Evolutionary conservation across 1,140 invertebrate species (phyloP).

Genomic region (Heliothis subflexa): DNA sequence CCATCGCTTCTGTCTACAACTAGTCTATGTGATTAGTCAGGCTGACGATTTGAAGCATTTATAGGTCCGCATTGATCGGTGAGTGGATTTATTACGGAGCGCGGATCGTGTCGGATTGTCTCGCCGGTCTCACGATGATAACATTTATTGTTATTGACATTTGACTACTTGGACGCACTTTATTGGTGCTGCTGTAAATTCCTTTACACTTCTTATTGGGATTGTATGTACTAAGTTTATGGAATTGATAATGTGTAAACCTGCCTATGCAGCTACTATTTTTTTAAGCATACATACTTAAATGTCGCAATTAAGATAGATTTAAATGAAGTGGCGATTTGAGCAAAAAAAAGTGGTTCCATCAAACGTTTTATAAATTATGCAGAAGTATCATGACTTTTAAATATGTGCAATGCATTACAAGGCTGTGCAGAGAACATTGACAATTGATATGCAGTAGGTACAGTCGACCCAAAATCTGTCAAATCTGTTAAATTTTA

Average conservation of each 20-base stretch:
- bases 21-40: slow-evolving; percentile 57
- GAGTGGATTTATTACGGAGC: slow-evolving; percentile 70
- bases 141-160: slow-evolving; percentile 48
- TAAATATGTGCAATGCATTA: neutral
- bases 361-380: no score
- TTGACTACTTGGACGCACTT: slow-evolving; percentile 35
- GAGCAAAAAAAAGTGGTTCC: no score
- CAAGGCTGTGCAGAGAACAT: no score
- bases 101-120: slow-evolving; percentile 36
- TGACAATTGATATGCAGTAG: no score
- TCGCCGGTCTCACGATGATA: slow-evolving; percentile 52
- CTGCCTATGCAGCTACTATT: neutral
- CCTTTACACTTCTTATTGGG: neutral
- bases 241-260: neutral
- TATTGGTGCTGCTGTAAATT: slow-evolving; percentile 37
- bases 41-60: slow-evolving; percentile 71
- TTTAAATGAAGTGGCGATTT: no score
- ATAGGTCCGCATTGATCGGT: slow-evolving; percentile 72
- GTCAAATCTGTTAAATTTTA: no score
- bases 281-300: no score
- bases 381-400: neutral
- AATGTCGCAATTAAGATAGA: no score
- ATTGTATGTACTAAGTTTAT: neutral
- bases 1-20: slow-evolving; percentile 1
- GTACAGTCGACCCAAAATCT: neutral